phyloP scores from a whole-genome alignment of 2,797 vertebrate species.

The Arrhamphus sclerolepis region DNA sequence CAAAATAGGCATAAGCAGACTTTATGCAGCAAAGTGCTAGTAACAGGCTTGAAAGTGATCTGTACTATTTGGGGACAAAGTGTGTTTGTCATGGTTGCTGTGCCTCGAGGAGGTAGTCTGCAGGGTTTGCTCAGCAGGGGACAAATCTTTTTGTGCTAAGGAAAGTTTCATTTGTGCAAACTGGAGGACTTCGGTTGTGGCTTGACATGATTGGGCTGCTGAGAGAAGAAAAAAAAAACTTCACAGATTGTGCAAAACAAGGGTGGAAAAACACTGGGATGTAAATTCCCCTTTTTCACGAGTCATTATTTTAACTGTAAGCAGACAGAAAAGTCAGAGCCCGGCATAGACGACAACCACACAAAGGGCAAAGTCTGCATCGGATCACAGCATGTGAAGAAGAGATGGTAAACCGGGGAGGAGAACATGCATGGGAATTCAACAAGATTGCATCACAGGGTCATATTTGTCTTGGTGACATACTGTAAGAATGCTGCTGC shows the following conservation, averaged over 20 bases:
- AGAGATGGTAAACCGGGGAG: conserved; percentile 1
- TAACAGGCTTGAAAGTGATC: conserved; percentile 44
- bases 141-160: not conserved
- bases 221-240: not conserved
- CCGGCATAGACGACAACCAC: conserved; percentile 11
- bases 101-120: conserved; percentile 12
- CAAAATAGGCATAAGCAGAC: conserved; percentile 20
- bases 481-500: not conserved
- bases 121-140: conserved; percentile 17
- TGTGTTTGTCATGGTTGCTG: conserved; percentile 17
- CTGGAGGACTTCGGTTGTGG: conserved; percentile 21
- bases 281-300: not conserved
- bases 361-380: conserved; percentile 17
- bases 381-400: conserved; percentile 27
- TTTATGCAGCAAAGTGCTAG: conserved; percentile 20
- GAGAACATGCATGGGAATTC: conserved; percentile 44
- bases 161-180: conserved; percentile 41
- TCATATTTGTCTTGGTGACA: conserved; percentile 50
- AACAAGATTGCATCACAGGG: conserved; percentile 44
- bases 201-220: conserved; percentile 8
- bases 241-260: not conserved
- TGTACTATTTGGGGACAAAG: conserved; percentile 39
- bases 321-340: conserved; percentile 14
- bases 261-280: no score
- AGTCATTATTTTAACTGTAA: not conserved